Evolutionary conservation across 2,888 invertebrate species (phyloP), one percentile per base, ranked within the genome.

Genomic region (Eucera pruinosa): DNA sequence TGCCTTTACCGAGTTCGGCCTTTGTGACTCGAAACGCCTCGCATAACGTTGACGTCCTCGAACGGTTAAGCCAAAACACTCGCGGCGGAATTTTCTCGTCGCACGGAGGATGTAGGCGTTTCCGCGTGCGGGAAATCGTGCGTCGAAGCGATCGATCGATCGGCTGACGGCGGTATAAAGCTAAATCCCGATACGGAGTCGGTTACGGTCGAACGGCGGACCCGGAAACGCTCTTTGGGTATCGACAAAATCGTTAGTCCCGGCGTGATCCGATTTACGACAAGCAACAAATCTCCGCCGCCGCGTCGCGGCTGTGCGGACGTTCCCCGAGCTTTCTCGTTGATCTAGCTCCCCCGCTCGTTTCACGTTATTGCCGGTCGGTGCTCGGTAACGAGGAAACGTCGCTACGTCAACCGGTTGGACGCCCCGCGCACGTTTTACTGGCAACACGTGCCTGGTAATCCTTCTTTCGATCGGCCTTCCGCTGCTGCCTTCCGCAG

Each of bases 191-290:
- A 78, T 78, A 81, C 78, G 55, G 65, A 82, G 83, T 83, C 71
- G 76, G 83, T 83, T 81, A 82, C 82, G 81, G 66, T 68, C 58
- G 76, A 76, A 69, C 83, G 57, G 71, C 68, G 67, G 77, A 84
- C 70, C 74, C 68, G 83, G 80, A 80, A 83, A 84, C 67, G 82
- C 84, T 84, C 79, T 84, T 84, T 83, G 79, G 81, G 73, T 79
- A 84, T 82, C 76, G 83, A 83, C 78, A 80, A 82, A 85, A 83
- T 83, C 83, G 83, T 83, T 83, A 83, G 81, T 81, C 77, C 81
- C 60, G 58, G 68, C 55, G 78, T 83, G 81, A 83, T 83, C 83
- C 81, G 83, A 83, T 83, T 83, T 83, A 83, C 83, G 83, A 79
- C 66, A 71, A 62, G 62, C 71, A 81, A 83, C 83, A 83, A 83